phyloP scores from a whole-genome alignment of 2,113 vertebrate species.

The Fregetta grallaria region DNA sequence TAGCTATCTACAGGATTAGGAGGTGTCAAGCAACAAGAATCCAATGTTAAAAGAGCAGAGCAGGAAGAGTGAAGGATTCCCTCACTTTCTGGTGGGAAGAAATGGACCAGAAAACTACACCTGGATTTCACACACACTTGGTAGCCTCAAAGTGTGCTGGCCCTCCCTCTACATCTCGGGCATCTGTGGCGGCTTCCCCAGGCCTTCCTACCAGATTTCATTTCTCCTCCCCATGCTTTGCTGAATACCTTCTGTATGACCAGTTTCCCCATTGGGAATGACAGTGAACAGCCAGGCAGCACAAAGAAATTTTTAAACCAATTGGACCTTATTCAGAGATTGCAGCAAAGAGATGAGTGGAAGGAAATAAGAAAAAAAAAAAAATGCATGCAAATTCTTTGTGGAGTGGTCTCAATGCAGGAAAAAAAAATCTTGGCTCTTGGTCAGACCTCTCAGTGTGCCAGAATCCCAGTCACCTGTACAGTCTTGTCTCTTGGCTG shows the following conservation, averaged over 20 bases:
- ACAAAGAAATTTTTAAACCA: not conserved
- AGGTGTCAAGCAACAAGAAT: not conserved
- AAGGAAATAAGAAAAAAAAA: not conserved
- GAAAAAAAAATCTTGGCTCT: not conserved
- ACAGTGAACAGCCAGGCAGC: not conserved
- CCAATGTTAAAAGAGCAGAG: not conserved
- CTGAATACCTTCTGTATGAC: not conserved
- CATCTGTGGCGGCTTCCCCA: not conserved
- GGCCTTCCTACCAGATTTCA: not conserved
- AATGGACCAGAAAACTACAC: not conserved
- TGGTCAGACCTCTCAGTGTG: not conserved
- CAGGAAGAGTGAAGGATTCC: not conserved
- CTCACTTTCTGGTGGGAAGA: not conserved
- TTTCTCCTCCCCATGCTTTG: not conserved
- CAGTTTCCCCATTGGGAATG: not conserved
- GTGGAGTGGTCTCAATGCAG: not conserved
- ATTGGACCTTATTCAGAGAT: not conserved
- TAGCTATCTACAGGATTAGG: not conserved
- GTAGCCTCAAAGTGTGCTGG: not conserved
- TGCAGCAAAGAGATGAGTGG: not conserved
- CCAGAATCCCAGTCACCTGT: not conserved
- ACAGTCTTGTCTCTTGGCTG: not conserved
- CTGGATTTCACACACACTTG: not conserved
- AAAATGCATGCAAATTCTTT: not conserved
- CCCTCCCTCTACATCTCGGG: not conserved